Percentiles rank a stretch among this genome's conserved stretches.
Conservation (phyloP, 2,797 vertebrate species). For the Falco columbarius region DNA sequence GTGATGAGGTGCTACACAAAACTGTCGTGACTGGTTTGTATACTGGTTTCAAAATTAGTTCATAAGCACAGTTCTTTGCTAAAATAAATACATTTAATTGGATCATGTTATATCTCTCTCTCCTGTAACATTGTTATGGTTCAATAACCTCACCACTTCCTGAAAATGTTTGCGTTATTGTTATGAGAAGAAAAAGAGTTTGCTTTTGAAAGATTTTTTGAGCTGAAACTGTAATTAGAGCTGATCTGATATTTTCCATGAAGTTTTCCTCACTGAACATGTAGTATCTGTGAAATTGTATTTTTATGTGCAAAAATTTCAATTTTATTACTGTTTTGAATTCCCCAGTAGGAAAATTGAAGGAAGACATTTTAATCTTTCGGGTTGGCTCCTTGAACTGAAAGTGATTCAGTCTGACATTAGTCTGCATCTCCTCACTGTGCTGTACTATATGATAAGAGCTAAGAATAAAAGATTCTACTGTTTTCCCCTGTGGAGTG, state of each 20-base stretch:
- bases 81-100: background rate
- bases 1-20: rapidly evolving
- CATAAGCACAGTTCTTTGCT: background rate
- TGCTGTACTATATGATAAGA: background rate
- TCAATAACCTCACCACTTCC: background rate
- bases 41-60: background rate
- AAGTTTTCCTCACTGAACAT: background rate
- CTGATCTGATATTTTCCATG: background rate
- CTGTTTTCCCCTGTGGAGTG: background rate
- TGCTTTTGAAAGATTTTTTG: background rate
- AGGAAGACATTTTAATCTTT: background rate
- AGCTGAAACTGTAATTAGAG: background rate
- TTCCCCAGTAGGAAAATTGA: background rate
- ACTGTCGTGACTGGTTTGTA: background rate
- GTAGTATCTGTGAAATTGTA: background rate
- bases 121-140: background rate
- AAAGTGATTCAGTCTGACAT: background rate
- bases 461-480: background rate
- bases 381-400: background rate
- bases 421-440: background rate
- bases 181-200: background rate
- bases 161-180: background rate
- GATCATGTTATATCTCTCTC: background rate
- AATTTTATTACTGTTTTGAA: background rate
- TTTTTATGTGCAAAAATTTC: background rate